Conservation (phyloP, 1,140 invertebrate genomes). For the Drosophila pectinifera region DNA sequence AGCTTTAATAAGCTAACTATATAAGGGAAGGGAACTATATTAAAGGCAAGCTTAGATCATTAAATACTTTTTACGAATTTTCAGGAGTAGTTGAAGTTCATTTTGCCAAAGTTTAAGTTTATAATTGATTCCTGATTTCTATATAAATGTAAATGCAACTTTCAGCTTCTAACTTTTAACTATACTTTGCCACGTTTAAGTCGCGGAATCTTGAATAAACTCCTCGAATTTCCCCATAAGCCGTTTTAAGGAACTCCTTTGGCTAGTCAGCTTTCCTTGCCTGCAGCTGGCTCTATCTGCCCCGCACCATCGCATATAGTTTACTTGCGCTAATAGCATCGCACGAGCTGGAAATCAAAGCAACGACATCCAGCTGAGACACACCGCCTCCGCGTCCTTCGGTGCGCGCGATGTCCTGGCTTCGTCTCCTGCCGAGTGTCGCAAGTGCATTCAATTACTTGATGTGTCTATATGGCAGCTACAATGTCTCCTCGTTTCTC, state of each 20-base stretch:
- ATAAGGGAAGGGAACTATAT: too few species aligned
- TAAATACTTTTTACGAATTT: too few species aligned
- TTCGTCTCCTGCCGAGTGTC: constrained; percentile 41
- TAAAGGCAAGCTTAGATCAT: background rate
- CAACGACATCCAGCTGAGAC: constrained; percentile 43
- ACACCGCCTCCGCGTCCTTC: constrained; percentile 3
- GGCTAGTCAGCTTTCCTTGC: background rate
- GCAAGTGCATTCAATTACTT: constrained; percentile 79
- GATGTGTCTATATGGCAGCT: constrained; percentile 70
- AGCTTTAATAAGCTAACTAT: too few species aligned
- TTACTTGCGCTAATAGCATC: constrained; percentile 75
- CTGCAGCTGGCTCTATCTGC: constrained; percentile 1
- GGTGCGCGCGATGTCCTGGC: background rate
- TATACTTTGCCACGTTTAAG: background rate
- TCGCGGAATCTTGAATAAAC: background rate
- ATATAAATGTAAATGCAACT: too few species aligned
- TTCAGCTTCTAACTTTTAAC: background rate
- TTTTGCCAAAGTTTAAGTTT: too few species aligned
- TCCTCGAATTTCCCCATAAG: background rate
- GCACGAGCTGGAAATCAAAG: constrained; percentile 67
- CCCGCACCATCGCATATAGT: constrained; percentile 45
- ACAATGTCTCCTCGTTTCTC: constrained; percentile 60
- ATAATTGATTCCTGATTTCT: too few species aligned
- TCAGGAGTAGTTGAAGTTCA: too few species aligned
- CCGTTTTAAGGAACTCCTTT: background rate